Percentiles rank a stretch among this genome's conserved stretches.
These are phyloP conservation scores for zebrafish (Danio rerio) DNA, from an alignment of 2,113 vertebrate species.

Conservation along the genomic window DNA sequence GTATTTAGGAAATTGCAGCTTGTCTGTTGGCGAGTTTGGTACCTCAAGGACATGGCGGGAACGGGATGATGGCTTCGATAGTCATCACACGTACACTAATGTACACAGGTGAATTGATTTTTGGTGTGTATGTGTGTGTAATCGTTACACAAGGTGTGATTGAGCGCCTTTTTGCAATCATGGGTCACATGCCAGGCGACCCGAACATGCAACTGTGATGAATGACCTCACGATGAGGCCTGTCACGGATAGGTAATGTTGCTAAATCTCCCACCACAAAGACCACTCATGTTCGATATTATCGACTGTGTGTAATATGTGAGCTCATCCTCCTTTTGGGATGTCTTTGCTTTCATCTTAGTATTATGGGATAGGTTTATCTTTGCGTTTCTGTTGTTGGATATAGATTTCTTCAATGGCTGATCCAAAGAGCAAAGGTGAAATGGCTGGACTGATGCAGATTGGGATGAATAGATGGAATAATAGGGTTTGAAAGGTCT, in stretches of 20 bases:
- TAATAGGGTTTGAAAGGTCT: neutral
- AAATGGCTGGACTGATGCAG: neutral
- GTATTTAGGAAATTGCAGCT: slow-evolving; percentile 2
- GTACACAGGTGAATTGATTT: slow-evolving; percentile 46
- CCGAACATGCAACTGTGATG: slow-evolving; percentile 54
- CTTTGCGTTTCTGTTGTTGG: slow-evolving; percentile 13
- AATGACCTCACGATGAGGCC: slow-evolving; percentile 59
- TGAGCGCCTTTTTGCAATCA: slow-evolving; percentile 47
- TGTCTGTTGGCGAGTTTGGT: slow-evolving; percentile 9
- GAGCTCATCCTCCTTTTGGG: slow-evolving; percentile 48
- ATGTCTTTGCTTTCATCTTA: slow-evolving; percentile 26
- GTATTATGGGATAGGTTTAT: slow-evolving; percentile 5
- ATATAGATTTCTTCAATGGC: slow-evolving; percentile 5
- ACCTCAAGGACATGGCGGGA: slow-evolving; percentile 27
- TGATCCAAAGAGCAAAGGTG: slow-evolving; percentile 14
- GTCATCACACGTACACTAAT: slow-evolving; percentile 16
- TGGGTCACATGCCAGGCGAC: slow-evolving; percentile 43
- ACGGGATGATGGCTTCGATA: neutral
- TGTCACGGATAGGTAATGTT: slow-evolving; percentile 54
- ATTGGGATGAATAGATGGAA: neutral
- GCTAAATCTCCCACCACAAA: slow-evolving; percentile 56
- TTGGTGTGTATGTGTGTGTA: neutral
- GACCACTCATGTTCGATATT: slow-evolving; percentile 45
- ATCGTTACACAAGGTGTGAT: slow-evolving; percentile 35
- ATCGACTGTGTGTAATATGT: slow-evolving; percentile 35